Evolutionary conservation across 2,888 invertebrate genomes (phyloP).

Genomic region (Sesamia inferens): DNA sequence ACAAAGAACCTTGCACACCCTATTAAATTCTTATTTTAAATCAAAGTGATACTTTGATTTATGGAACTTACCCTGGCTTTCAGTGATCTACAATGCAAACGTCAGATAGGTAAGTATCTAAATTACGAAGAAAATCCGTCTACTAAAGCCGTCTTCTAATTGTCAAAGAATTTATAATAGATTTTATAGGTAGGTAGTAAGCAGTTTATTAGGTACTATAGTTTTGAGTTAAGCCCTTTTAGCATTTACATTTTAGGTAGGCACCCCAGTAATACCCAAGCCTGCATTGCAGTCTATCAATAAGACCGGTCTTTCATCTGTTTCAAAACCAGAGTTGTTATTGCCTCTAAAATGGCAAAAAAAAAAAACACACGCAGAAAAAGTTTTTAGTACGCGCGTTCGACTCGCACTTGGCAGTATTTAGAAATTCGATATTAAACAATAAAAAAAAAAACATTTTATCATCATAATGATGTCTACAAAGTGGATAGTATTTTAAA

Average conservation of each 20-base stretch:
- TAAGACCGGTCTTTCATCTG: neutral
- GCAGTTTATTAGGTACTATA: too few relatives aligned
- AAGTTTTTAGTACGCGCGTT: too few relatives aligned
- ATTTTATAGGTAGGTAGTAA: too few relatives aligned
- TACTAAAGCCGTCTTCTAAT: neutral
- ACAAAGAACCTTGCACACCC: neutral
- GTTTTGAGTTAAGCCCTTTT: neutral
- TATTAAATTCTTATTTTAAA: neutral
- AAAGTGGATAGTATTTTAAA: too few relatives aligned
- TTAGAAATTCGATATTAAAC: neutral
- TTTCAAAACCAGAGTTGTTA: neutral
- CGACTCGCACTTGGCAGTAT: neutral
- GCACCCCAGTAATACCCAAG: neutral
- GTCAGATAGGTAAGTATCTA: neutral
- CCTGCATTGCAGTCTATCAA: neutral
- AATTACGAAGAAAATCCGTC: neutral
- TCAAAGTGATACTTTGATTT: neutral
- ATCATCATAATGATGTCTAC: neutral
- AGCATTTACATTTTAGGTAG: neutral
- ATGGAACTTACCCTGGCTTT: neutral
- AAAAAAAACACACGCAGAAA: neutral
- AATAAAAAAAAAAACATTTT: neutral
- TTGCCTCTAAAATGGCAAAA: neutral
- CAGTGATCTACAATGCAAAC: neutral
- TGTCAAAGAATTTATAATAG: neutral